phyloP scores from a whole-genome alignment of 2,888 invertebrate genomes.

The Dasysyrphus tricinctus region DNA sequence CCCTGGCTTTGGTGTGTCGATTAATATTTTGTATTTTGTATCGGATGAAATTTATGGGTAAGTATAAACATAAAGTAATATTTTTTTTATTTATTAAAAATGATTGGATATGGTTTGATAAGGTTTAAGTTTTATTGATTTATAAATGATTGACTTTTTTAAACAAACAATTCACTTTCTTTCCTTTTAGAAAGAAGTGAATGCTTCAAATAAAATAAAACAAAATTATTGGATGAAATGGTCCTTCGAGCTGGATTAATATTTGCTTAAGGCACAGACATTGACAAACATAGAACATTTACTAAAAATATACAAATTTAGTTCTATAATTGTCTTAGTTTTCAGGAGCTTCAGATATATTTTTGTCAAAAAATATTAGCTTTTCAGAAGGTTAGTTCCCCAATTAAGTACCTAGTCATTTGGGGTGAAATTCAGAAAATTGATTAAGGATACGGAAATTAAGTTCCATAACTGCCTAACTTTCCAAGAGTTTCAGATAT shows the following conservation, averaged over 20 bases:
- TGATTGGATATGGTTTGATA: background rate
- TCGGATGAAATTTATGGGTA: background rate
- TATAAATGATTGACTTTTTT: background rate
- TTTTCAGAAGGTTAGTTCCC: too few relatives aligned
- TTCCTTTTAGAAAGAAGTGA: constrained; percentile 5
- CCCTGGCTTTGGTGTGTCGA: constrained; percentile 68
- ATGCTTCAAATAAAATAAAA: background rate
- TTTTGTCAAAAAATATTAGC: too few relatives aligned
- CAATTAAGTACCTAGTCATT: too few relatives aligned
- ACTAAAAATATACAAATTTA: too few relatives aligned
- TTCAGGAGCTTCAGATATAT: background rate
- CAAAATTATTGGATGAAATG: background rate
- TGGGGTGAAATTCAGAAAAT: too few relatives aligned
- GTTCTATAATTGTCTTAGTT: background rate
- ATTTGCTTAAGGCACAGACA: background rate
- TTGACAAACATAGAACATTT: background rate
- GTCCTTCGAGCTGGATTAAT: constrained; percentile 12
- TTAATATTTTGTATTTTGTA: constrained; percentile 9
- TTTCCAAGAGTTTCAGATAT: background rate
- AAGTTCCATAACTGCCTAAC: too few relatives aligned
- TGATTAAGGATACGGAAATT: too few relatives aligned
- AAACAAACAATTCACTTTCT: background rate
- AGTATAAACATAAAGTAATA: background rate
- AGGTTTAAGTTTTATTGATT: background rate
- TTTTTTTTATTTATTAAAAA: background rate